Conservation (phyloP, 2,113 vertebrate species). For the Nyctereutes procyonoides region DNA sequence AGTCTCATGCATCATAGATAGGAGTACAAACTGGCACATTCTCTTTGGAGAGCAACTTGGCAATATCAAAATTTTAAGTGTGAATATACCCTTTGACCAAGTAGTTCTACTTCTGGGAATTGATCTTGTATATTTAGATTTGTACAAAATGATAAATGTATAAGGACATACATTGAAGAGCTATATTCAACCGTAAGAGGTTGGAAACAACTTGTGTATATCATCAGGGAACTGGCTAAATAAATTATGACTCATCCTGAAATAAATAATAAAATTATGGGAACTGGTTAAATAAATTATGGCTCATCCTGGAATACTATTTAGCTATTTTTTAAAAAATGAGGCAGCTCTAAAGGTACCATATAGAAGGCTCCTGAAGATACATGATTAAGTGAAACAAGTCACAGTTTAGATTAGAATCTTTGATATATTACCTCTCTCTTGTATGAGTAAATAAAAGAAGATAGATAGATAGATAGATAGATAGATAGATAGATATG, state of each 20-base stretch:
- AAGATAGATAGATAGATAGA: not conserved
- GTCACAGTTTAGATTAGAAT: slow-evolving; percentile 31
- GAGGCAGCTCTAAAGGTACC: not conserved
- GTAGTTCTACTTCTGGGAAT: not conserved
- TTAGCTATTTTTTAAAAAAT: slow-evolving; percentile 20
- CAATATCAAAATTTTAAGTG: slow-evolving; percentile 13
- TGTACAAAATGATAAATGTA: not conserved
- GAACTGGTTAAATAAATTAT: slow-evolving; percentile 31
- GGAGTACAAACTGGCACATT: not conserved
- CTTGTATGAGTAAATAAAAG: slow-evolving; percentile 20
- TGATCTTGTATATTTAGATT: not conserved
- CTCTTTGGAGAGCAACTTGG: not conserved
- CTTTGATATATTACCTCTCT: not conserved
- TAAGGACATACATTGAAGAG: not conserved
- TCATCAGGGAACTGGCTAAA: slow-evolving; percentile 9
- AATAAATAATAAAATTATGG: slow-evolving; percentile 21
- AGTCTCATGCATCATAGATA: not conserved
- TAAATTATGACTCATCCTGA: slow-evolving; percentile 26
- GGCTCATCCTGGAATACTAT: not conserved
- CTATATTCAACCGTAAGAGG: slow-evolving; percentile 18
- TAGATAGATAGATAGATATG: not conserved
- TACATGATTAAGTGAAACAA: not conserved
- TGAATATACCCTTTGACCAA: slow-evolving; percentile 26
- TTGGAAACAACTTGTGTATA: not conserved
- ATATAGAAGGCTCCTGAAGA: not conserved